Base-by-base conservation (phyloP, 2,797 vertebrate species). In the Pipistrellus nathusii region DNA sequence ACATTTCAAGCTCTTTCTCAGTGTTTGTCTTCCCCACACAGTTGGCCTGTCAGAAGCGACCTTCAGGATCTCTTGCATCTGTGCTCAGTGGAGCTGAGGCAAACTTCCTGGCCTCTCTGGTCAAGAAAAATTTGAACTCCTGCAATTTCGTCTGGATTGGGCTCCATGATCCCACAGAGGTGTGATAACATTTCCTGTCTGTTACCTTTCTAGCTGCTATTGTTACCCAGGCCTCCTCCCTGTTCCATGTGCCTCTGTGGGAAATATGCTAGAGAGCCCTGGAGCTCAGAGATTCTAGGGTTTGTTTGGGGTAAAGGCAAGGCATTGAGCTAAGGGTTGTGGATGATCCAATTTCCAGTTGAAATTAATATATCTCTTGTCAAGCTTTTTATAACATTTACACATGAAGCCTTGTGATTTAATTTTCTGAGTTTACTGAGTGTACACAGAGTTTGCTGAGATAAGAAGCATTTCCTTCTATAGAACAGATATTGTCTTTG, bases 131-230 rank as follows among this genome's bases (percentile, higher is more conserved):
- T 25, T 12, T 0, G 1, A 87, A 38, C n/a, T 13, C 0, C 25
- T 23, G 17, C 17, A 9, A n/a, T 0, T 12, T 90, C 0, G 0
- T 96, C 51, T 97, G 92, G 95, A 96, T 96, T 78, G 95, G 96
- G 2, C 81, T 97, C 12, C 57, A 93, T 18, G 51, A 51, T 51
- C 51, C 51, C 51, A 88, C 93, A 12, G 11, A 76, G 95, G 94
- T 96, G 23, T 1, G 35, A n/a, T 7, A 35, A 4, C 1, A 13
- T 78, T 17, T 23, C 9, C 17, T 59, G 5, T 84, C 8, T 21
- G 0, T 46, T 53, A 21, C 3, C 5, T 77, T 23, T 73, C 6
- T n/a, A 20, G 3, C 9, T n/a, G 20, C 23, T 35, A 1, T 30
- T 8, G 23, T 13, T 3, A 30, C 8, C 14, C 35, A 57, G 30